Conservation (phyloP, 1,140 invertebrate genomes). For the Lutraria rhynchaena region DNA sequence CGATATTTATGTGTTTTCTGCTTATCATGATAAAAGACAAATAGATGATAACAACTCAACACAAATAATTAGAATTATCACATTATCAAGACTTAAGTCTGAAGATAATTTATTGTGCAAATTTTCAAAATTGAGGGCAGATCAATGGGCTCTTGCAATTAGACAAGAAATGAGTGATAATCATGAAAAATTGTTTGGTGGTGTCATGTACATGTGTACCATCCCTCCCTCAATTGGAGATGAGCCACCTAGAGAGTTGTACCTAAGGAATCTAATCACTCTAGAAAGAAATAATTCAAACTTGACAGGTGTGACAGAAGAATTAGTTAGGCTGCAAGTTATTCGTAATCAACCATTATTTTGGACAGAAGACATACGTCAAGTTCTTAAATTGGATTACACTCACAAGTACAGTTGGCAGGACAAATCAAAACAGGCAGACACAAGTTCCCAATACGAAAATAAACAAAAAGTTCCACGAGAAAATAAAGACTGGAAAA, state of each 20-base stretch:
- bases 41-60: background rate
- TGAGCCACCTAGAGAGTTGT: background rate
- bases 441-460: background rate
- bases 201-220: constrained; percentile 50
- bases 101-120: constrained; percentile 13
- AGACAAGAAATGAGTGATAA: constrained; percentile 49
- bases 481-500: background rate
- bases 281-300: background rate
- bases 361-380: background rate
- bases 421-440: background rate
- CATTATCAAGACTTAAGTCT: constrained; percentile 33
- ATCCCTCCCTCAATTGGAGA: background rate
- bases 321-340: constrained; percentile 5
- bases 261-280: constrained; percentile 18
- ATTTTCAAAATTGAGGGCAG: background rate
- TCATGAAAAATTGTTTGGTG: constrained; percentile 47
- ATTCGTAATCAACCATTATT: background rate
- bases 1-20: constrained; percentile 47
- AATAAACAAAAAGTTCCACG: background rate
- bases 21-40: constrained; percentile 42
- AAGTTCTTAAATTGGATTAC: background rate
- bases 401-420: background rate
- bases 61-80: constrained; percentile 27
- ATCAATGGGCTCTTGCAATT: constrained; percentile 7
- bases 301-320: constrained; percentile 30